Conservation (phyloP, 2,113 vertebrate genomes). For the Prochilodus magdalenae region DNA sequence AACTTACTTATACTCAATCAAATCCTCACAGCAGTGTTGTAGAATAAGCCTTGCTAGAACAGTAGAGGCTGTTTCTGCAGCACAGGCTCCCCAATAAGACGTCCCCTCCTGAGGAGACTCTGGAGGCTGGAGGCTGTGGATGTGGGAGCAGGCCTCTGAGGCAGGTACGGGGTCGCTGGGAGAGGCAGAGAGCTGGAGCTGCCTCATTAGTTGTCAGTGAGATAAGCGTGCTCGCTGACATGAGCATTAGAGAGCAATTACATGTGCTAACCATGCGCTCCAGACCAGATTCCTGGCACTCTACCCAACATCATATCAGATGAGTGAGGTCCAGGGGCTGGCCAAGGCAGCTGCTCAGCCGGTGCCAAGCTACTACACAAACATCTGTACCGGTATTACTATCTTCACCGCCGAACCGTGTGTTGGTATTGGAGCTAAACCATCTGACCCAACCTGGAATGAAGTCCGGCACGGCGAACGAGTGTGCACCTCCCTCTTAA, state of each 20-base stretch:
- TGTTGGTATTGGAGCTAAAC: neutral
- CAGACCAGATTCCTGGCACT: constrained; percentile 54
- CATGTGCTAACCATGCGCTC: constrained; percentile 62
- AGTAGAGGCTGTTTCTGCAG: too few species aligned
- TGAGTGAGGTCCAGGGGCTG: constrained; percentile 42
- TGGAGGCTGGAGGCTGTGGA: neutral
- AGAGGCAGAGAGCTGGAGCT: constrained; percentile 49
- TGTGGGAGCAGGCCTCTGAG: neutral
- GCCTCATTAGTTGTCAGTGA: constrained; percentile 72
- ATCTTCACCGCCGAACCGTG: neutral
- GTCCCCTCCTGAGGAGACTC: too few species aligned
- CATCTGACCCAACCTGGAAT: neutral
- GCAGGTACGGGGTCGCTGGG: neutral
- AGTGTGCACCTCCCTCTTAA: neutral
- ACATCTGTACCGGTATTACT: neutral
- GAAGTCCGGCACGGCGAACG: neutral
- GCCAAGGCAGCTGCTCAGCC: constrained; percentile 16
- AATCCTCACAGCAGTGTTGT: too few species aligned
- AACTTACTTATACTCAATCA: too few species aligned
- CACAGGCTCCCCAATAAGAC: too few species aligned
- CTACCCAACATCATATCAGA: constrained; percentile 49
- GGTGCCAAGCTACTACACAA: constrained; percentile 27
- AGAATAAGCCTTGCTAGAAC: too few species aligned
- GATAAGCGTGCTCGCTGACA: constrained; percentile 64
- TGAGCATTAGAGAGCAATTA: constrained; percentile 68